These are phyloP conservation scores for Lanius collurio DNA, from an alignment of 2,113 vertebrate species.

Conservation along the genomic window DNA sequence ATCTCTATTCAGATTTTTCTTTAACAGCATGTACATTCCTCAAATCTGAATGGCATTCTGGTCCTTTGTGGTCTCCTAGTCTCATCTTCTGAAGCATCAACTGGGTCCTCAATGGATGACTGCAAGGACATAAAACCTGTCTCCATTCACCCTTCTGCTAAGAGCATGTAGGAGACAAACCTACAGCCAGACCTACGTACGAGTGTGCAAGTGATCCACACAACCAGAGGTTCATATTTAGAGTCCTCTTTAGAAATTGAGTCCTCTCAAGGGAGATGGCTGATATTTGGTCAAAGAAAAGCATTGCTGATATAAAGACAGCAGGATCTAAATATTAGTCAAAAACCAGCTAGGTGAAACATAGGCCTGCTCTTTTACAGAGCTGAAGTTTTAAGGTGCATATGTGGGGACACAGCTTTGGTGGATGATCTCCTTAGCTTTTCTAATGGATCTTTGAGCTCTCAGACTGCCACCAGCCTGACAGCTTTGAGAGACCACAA, in stretches of 20 bases:
- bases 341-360: not conserved
- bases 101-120: not conserved
- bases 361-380: not conserved
- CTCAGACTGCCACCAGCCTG: not conserved
- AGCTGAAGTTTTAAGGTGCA: not conserved
- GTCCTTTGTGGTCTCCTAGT: not conserved
- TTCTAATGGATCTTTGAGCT: not conserved
- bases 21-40: not conserved
- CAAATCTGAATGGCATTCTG: not conserved
- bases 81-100: not conserved
- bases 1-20: not conserved
- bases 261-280: not conserved
- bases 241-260: not conserved
- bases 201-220: not conserved
- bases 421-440: not conserved
- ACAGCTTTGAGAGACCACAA: not conserved
- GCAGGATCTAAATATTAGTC: not conserved
- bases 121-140: not conserved
- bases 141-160: not conserved
- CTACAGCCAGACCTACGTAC: fast-evolving
- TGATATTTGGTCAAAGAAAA: not conserved
- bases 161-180: not conserved
- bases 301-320: not conserved
- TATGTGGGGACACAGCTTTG: not conserved
- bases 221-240: not conserved